Evolutionary conservation across 2,888 invertebrate species (phyloP).

Genomic region (Labia minor): DNA sequence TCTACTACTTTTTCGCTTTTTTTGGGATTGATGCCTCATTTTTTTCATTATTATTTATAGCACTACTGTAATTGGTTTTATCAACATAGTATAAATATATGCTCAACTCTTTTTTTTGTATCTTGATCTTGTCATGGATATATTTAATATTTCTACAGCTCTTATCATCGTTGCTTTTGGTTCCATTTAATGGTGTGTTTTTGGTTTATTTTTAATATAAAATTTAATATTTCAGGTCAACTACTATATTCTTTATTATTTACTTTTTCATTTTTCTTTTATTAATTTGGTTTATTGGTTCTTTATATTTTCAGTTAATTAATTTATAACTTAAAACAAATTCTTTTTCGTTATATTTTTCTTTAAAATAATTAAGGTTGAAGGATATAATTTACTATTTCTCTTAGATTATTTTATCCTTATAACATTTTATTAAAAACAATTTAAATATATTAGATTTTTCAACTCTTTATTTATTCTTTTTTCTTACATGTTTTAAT

Average conservation of each 20-base stretch:
- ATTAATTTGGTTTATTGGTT: slow-evolving; percentile 29
- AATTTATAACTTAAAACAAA: too few relatives aligned
- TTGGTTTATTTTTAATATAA: slow-evolving; percentile 17
- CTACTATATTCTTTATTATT: slow-evolving; percentile 19
- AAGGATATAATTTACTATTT: too few relatives aligned
- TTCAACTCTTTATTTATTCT: too few relatives aligned
- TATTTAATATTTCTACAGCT: too few relatives aligned
- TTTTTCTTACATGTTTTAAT: too few relatives aligned
- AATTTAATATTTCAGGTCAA: slow-evolving; percentile 14
- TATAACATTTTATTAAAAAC: too few relatives aligned
- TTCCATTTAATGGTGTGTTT: slow-evolving; percentile 14
- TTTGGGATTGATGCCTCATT: slow-evolving; percentile 21
- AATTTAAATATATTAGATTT: too few relatives aligned
- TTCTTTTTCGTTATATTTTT: too few relatives aligned
- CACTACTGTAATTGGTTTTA: slow-evolving; percentile 23
- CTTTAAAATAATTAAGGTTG: too few relatives aligned
- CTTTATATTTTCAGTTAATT: slow-evolving; percentile 22
- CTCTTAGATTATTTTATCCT: too few relatives aligned
- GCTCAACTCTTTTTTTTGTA: slow-evolving; percentile 21
- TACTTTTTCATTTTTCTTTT: slow-evolving; percentile 24
- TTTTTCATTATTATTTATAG: slow-evolving; percentile 22
- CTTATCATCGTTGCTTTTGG: slow-evolving; percentile 8
- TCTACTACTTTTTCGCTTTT: not conserved
- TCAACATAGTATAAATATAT: slow-evolving; percentile 17
- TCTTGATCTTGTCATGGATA: too few relatives aligned